Conservation (phyloP, 2,888 invertebrate species). For the Drosophila quinaria region DNA sequence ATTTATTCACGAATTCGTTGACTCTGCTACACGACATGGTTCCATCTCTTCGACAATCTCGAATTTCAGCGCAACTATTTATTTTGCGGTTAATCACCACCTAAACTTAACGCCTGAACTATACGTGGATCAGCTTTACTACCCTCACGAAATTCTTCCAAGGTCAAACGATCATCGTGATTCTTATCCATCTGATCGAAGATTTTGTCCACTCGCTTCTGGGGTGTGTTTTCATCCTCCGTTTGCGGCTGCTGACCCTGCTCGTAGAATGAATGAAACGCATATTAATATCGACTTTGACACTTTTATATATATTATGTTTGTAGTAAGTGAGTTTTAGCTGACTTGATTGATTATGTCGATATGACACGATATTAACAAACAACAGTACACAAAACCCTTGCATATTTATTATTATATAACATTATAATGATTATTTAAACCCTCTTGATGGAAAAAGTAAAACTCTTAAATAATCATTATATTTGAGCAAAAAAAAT, state of each 20-base stretch:
- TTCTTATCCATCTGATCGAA: conserved; percentile 99
- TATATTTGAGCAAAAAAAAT: too few relatives aligned
- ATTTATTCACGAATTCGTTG: conserved; percentile 59
- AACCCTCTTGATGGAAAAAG: too few relatives aligned
- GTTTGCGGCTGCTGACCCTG: conserved; percentile 95
- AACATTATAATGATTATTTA: too few relatives aligned
- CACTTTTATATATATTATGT: not conserved
- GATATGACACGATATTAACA: too few relatives aligned
- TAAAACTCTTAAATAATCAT: too few relatives aligned
- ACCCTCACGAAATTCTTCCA: conserved; percentile 99
- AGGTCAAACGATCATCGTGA: conserved; percentile 97
- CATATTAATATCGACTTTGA: not conserved
- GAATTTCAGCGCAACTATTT: conserved; percentile 87
- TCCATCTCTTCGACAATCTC: conserved; percentile 90
- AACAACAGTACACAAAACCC: too few relatives aligned
- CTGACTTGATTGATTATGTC: too few relatives aligned
- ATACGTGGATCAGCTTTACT: conserved; percentile 99
- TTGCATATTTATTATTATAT: too few relatives aligned
- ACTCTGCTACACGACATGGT: conserved; percentile 43
- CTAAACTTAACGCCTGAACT: conserved; percentile 96
- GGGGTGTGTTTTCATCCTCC: conserved; percentile 96
- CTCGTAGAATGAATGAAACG: conserved; percentile 48
- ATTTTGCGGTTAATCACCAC: conserved; percentile 94
- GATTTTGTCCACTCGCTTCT: conserved; percentile 98
- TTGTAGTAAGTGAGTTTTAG: too few relatives aligned